Conservation (phyloP, 2,797 vertebrate species). For the Macropodus opercularis region DNA sequence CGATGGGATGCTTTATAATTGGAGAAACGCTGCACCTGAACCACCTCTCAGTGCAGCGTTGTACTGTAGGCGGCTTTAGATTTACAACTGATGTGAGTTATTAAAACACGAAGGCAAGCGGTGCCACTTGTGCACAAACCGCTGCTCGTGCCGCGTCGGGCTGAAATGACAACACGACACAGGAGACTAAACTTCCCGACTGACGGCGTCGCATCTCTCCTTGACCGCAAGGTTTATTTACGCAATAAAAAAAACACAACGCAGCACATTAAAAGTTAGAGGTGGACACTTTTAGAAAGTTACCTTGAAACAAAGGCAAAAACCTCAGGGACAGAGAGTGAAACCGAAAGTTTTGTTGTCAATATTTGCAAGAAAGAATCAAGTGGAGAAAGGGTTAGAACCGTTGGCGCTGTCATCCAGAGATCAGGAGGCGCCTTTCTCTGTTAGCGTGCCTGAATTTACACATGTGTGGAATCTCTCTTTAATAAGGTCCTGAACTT, state of each 20-base stretch:
- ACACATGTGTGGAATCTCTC: slow-evolving; percentile 33
- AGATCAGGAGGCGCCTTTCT: slow-evolving; percentile 15
- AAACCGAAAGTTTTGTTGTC: slow-evolving; percentile 38
- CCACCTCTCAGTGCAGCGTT: slow-evolving; percentile 33
- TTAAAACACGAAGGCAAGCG: slow-evolving; percentile 64
- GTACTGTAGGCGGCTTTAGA: slow-evolving; percentile 53
- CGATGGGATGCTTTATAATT: slow-evolving; percentile 66
- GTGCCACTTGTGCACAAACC: slow-evolving; percentile 56
- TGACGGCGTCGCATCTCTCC: slow-evolving; percentile 48
- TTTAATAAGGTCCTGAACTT: slow-evolving; percentile 71
- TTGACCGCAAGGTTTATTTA: slow-evolving; percentile 65
- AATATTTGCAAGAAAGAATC: slow-evolving; percentile 22
- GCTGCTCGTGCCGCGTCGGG: slow-evolving; percentile 43
- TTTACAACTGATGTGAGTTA: slow-evolving; percentile 73
- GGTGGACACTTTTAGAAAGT: slow-evolving; percentile 48
- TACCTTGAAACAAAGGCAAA: slow-evolving; percentile 57
- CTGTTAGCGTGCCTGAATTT: slow-evolving; percentile 17
- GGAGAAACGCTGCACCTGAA: slow-evolving; percentile 45
- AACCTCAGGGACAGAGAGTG: slow-evolving; percentile 6
- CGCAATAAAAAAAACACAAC: slow-evolving; percentile 64
- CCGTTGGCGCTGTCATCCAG: slow-evolving; percentile 13
- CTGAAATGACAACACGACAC: slow-evolving; percentile 49
- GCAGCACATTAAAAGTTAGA: slow-evolving; percentile 49
- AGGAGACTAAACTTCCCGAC: slow-evolving; percentile 40
- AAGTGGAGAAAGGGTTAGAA: slow-evolving; percentile 33